Conservation (phyloP, 2,888 invertebrate species). For the Amiota communis region DNA sequence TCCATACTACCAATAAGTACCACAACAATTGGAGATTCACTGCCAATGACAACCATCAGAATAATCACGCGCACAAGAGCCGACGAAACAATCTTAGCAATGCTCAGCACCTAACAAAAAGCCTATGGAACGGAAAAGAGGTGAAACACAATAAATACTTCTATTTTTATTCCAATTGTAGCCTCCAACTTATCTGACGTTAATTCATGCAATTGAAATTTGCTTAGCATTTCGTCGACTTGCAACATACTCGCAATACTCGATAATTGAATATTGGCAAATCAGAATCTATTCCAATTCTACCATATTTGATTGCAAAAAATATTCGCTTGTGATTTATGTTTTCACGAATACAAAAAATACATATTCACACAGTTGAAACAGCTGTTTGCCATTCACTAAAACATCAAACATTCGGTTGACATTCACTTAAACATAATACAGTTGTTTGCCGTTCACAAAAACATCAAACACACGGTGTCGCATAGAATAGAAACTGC, state of each 20-base stretch:
- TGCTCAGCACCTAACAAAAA: constrained; percentile 96
- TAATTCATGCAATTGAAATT: constrained; percentile 98
- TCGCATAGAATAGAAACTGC: too few species aligned
- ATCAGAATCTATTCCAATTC: neutral
- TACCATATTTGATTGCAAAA: neutral
- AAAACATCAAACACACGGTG: too few species aligned
- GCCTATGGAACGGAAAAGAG: constrained; percentile 75
- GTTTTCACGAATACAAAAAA: constrained; percentile 62
- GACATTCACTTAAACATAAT: too few species aligned
- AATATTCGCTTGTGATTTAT: constrained; percentile 32
- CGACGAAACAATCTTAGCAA: constrained; percentile 99
- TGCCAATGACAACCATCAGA: constrained; percentile 98
- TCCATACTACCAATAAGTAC: constrained; percentile 99
- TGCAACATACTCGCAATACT: constrained; percentile 70
- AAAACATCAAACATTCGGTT: too few species aligned
- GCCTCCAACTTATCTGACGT: constrained; percentile 92
- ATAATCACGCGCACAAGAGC: constrained; percentile 99
- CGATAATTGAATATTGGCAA: constrained; percentile 48
- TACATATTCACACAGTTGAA: too few species aligned
- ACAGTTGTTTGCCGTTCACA: too few species aligned
- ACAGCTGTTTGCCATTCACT: too few species aligned
- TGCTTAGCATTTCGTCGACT: constrained; percentile 87
- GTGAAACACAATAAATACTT: neutral
- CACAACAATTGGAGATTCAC: constrained; percentile 98
- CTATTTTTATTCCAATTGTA: too few species aligned